phyloP scores from a whole-genome alignment of 2,888 invertebrate genomes.

The Brachyopa scutellaris region DNA sequence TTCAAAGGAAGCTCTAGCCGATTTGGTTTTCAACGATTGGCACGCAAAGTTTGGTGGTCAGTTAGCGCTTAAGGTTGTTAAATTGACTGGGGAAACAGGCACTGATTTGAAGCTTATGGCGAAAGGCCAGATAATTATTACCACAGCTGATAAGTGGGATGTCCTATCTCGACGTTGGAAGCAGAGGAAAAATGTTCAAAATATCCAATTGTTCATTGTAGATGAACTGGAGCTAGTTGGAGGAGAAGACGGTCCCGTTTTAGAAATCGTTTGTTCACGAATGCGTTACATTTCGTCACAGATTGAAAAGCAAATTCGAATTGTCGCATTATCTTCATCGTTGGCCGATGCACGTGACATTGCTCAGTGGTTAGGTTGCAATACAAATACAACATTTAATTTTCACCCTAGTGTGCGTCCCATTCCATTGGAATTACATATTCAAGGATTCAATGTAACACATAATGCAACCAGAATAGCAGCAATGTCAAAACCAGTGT shows the following conservation, averaged over 20 bases:
- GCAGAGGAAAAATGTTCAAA: constrained; percentile 98
- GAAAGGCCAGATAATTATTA: constrained; percentile 97
- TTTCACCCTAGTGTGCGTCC: constrained; percentile 99
- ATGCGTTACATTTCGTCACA: constrained; percentile 99
- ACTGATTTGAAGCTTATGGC: constrained; percentile 96
- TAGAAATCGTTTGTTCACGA: constrained; percentile 95
- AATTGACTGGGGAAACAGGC: constrained; percentile 98
- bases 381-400: constrained; percentile 96
- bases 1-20: constrained; percentile 95
- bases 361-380: constrained; percentile 97
- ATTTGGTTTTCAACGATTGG: constrained; percentile 95
- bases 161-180: constrained; percentile 99
- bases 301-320: constrained; percentile 93
- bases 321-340: constrained; percentile 96
- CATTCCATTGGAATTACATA: constrained; percentile 96
- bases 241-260: constrained; percentile 94
- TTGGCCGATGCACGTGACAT: constrained; percentile 97
- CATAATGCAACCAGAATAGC: constrained; percentile 98
- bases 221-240: constrained; percentile 97
- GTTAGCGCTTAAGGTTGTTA: constrained; percentile 91
- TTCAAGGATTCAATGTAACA: constrained; percentile 98
- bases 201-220: constrained; percentile 96
- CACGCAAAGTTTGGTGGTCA: constrained; percentile 91
- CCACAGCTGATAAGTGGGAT: constrained; percentile 99
- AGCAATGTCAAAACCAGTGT: constrained; percentile 99